Base-by-base conservation (phyloP, 2,888 invertebrate genomes). In the Peribatodes rhomboidaria region DNA sequence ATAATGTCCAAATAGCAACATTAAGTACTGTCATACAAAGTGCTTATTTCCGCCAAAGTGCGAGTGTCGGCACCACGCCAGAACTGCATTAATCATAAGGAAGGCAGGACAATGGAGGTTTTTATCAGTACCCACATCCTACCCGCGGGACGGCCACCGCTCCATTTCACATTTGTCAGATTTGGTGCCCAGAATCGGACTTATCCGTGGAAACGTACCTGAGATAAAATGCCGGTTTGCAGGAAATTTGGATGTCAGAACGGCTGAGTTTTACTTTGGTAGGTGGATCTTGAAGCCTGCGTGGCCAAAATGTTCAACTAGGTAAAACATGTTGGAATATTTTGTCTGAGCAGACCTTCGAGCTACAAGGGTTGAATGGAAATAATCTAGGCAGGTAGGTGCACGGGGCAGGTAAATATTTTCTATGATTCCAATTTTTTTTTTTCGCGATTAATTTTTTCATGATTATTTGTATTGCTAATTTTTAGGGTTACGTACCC, bases 11-110 rank as follows among this genome's bases (percentile, higher is more conserved):
- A 53, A 53, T 39, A 39, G 6, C 44, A 50, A 64, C 41, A 33
- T 61, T n/a, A 46, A 49, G 39, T 14, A 65, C 65, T 65, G 60
- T 39, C 16, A 39, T 9, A 39, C 16, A n/a, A 49, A 56, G 10
- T 54, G 59, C 27, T 31, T 33, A 46, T 18, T 61, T 61, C 41
- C 27, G 60, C 58, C 67, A 61, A 71, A 69, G 72, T 72, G 70
- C 67, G 67, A 69, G 59, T 80, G 86, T 85, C 83, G 78, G 70
- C 75, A 72, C 79, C 88, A 88, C 84, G 84, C 84, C 83, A 83
- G 80, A 78, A 82, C 76, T 83, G 83, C 84, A 88, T 88, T 87
- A 87, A 88, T 88, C 88, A 88, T 85, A 82, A 79, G 74, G 71
- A 80, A 77, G 79, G 78, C 75, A 77, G 79, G 78, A 82, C 87